These are phyloP conservation scores for Phortica magna DNA, from an alignment of 2,888 invertebrate species.

Conservation along the genomic window DNA sequence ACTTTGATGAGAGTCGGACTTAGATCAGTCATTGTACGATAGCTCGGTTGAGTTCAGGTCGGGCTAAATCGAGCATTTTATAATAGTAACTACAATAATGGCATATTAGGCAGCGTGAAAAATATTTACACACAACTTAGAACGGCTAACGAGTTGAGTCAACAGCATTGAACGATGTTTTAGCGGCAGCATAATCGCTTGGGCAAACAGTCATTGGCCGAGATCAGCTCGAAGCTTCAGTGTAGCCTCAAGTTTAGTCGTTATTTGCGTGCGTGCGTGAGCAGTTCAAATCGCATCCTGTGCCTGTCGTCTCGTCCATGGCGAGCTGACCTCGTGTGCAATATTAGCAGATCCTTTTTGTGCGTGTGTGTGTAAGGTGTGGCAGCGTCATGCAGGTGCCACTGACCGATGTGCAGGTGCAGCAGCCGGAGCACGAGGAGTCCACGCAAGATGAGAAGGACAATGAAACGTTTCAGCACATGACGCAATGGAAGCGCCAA, in stretches of 20 bases:
- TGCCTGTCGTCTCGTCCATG: neutral
- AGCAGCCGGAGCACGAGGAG: slow-evolving; percentile 60
- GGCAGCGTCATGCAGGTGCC: slow-evolving; percentile 62
- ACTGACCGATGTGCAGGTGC: slow-evolving; percentile 67
- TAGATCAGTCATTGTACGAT: neutral
- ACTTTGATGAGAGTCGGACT: neutral
- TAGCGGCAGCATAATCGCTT: slow-evolving; percentile 13
- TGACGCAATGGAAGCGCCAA: slow-evolving; percentile 71
- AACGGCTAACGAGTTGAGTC: slow-evolving; percentile 30
- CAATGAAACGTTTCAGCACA: slow-evolving; percentile 60
- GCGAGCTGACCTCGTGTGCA: neutral
- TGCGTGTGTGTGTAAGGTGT: neutral
- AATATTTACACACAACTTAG: slow-evolving; percentile 28
- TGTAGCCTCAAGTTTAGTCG: slow-evolving; percentile 44
- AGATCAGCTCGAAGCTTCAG: slow-evolving; percentile 11
- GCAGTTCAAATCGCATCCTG: neutral
- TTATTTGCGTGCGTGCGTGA: slow-evolving; percentile 48
- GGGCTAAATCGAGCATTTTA: neutral
- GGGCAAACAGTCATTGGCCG: slow-evolving; percentile 6
- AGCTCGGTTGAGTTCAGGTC: neutral
- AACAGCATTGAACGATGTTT: slow-evolving; percentile 15
- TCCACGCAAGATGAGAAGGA: slow-evolving; percentile 55
- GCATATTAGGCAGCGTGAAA: slow-evolving; percentile 42
- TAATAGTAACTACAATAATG: neutral
- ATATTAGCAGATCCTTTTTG: neutral